A percentile compares a stretch with the other conserved stretches of the same genome.
Evolutionary conservation across 2,113 vertebrate species (phyloP).

Genomic region (Leucosticte australis): DNA sequence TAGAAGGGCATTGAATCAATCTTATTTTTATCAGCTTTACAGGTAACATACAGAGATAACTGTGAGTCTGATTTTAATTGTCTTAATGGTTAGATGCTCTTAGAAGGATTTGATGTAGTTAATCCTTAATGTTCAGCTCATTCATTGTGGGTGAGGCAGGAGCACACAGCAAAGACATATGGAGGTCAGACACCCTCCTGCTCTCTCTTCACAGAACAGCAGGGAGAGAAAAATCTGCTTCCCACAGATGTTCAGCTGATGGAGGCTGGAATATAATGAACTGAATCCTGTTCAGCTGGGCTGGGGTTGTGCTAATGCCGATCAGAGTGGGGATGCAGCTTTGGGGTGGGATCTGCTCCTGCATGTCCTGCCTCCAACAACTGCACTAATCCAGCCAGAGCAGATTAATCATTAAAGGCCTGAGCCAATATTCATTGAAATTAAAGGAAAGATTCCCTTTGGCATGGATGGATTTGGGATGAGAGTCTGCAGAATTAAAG

Average conservation of each 20-base stretch:
- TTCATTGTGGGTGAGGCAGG: not conserved
- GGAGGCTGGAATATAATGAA: not conserved
- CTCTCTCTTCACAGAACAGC: not conserved
- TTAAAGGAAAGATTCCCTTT: not conserved
- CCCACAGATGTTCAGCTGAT: not conserved
- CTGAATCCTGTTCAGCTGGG: not conserved
- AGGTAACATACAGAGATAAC: not conserved
- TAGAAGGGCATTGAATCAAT: not conserved
- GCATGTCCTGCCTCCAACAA: not conserved
- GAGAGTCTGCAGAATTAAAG: not conserved
- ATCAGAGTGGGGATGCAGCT: not conserved
- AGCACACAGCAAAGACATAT: not conserved
- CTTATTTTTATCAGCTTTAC: slow-evolving; percentile 19
- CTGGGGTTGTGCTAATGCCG: not conserved
- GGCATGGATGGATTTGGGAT: not conserved
- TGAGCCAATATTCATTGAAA: not conserved
- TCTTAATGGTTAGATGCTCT: slow-evolving; percentile 19
- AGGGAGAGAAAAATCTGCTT: slow-evolving; percentile 31
- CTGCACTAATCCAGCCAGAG: not conserved
- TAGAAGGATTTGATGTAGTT: slow-evolving; percentile 15
- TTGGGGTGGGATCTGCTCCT: not conserved
- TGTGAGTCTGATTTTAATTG: slow-evolving; percentile 24
- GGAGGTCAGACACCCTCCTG: not conserved
- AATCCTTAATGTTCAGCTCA: not conserved
- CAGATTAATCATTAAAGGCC: not conserved